Percentiles rank a stretch among this genome's conserved stretches.
phyloP scores from a whole-genome alignment of 1,140 invertebrate genomes.

The Pinna nobilis region DNA sequence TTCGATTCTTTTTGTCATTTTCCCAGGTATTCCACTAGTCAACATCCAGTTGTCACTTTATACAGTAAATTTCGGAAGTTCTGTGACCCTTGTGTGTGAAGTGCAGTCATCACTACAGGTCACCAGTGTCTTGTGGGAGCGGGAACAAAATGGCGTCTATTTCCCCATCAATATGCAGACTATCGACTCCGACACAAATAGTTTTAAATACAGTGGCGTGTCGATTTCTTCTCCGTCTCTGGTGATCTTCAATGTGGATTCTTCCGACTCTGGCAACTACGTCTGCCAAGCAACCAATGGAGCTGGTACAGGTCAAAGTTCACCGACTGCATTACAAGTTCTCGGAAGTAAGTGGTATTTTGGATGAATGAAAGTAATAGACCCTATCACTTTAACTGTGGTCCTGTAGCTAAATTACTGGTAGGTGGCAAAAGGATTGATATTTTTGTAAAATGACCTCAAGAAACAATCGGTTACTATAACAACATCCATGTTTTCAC shows the following conservation, averaged over 20 bases:
- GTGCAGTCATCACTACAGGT: conserved; percentile 10
- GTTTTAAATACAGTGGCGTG: conserved; percentile 14
- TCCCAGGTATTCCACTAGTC: neutral
- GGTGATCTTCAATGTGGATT: conserved; percentile 18
- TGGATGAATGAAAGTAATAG: too few relatives aligned
- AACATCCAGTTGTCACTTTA: neutral
- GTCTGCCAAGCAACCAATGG: conserved; percentile 38
- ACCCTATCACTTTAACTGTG: too few relatives aligned
- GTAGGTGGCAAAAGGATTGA: too few relatives aligned
- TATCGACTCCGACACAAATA: neutral
- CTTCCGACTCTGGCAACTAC: conserved; percentile 17
- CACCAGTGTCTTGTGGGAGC: conserved; percentile 15
- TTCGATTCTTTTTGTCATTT: neutral
- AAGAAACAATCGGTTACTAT: too few relatives aligned
- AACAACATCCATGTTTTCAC: too few relatives aligned
- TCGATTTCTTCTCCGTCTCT: conserved; percentile 22
- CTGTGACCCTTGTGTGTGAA: conserved; percentile 13
- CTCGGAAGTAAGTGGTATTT: conserved; percentile 32
- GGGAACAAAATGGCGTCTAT: conserved; percentile 17
- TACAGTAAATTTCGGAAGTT: conserved; percentile 21
- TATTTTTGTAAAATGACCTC: too few relatives aligned
- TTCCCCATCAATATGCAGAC: conserved; percentile 10
- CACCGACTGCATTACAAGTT: conserved; percentile 20
- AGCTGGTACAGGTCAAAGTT: conserved; percentile 35
- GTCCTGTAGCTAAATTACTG: too few relatives aligned